Conservation (phyloP, 1,140 invertebrate species). For the Eurosta solidaginis region DNA sequence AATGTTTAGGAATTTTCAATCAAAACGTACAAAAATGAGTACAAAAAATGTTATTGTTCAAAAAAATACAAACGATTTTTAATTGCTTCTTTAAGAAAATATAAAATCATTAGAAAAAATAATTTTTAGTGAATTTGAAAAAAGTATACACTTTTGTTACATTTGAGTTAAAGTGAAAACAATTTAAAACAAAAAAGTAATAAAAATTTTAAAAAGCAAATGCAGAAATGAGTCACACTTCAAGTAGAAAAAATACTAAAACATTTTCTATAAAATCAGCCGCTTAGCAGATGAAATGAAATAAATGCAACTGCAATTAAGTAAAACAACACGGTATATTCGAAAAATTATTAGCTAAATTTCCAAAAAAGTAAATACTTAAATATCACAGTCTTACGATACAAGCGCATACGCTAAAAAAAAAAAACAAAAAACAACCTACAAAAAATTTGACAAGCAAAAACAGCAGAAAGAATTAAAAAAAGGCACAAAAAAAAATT, state of each 20-base stretch:
- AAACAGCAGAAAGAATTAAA: too few species aligned
- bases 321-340: too few species aligned
- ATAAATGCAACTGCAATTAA: too few species aligned
- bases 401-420: too few species aligned
- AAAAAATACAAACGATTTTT: neutral
- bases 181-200: neutral
- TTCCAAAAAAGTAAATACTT: too few species aligned
- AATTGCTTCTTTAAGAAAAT: slow-evolving; percentile 1
- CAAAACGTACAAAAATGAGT: slow-evolving; percentile 30
- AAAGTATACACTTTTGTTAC: slow-evolving; percentile 1
- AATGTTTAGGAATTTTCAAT: slow-evolving; percentile 8
- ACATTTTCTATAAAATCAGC: too few species aligned
- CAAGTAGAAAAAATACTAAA: slow-evolving; percentile 9
- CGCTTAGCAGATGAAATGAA: too few species aligned
- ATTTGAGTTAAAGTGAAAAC: slow-evolving; percentile 13
- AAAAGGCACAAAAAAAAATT: too few species aligned
- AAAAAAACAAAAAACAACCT: too few species aligned
- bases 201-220: slow-evolving; percentile 11
- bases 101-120: neutral
- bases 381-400: too few species aligned
- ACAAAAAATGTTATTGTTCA: slow-evolving; percentile 23
- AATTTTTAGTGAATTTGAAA: neutral
- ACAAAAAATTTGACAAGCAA: too few species aligned
- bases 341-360: too few species aligned
- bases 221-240: neutral